These are phyloP conservation scores for Panthera leo DNA, from an alignment of 2,113 vertebrate genomes.

Conservation along the genomic window DNA sequence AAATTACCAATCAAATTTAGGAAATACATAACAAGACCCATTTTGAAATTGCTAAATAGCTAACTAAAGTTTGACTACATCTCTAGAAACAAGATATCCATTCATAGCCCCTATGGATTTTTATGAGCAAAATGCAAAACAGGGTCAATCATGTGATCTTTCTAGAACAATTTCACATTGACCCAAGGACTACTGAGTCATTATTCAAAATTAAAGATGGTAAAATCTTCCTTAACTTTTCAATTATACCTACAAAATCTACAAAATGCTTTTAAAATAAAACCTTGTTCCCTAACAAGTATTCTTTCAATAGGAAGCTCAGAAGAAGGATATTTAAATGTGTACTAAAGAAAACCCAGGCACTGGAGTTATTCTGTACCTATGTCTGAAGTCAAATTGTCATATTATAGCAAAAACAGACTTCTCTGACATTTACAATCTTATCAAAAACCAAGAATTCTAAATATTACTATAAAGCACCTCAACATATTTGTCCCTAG, in stretches of 20 bases:
- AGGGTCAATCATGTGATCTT: neutral
- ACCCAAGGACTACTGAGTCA: neutral
- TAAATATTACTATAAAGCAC: neutral
- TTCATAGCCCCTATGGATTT: neutral
- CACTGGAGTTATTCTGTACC: neutral
- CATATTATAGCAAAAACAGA: conserved; percentile 10
- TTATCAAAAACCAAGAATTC: neutral
- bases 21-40: neutral
- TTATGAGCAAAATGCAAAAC: conserved; percentile 18
- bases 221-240: neutral
- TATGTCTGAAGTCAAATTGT: neutral
- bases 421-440: neutral
- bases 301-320: neutral
- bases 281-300: neutral
- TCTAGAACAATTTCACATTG: conserved; percentile 43
- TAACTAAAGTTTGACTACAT: neutral
- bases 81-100: conserved; percentile 35
- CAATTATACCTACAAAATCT: neutral
- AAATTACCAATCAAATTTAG: neutral
- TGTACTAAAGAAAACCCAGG: neutral
- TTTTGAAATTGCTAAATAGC: neutral
- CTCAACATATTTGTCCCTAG: neutral
- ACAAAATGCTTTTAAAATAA: conserved; percentile 21
- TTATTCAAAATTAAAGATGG: neutral
- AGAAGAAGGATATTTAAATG: neutral